Base-by-base conservation (phyloP, 2,888 invertebrate genomes). In the Lobophora halterata region DNA sequence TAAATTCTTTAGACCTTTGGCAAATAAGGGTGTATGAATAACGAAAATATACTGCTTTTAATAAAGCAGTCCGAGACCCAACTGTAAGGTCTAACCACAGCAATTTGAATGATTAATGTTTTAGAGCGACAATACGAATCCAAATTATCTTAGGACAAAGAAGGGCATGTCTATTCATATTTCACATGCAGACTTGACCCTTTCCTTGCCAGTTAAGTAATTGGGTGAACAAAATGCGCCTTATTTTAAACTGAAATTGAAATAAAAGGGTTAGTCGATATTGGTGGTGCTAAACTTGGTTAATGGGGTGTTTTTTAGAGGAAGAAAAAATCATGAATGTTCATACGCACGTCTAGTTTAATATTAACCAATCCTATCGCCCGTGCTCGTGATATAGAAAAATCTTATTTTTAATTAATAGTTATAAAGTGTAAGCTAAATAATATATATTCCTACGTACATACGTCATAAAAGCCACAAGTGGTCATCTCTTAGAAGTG, bases 141-240 rank as follows among this genome's bases (percentile, higher is more conserved):
- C 69, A 46, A 65, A 71, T 72, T 77, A 77, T 75, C 75, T 71
- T 53, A 55, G 62, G 53, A 75, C 78, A 76, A 77, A 74, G 75
- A 72, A 74, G 75, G 82, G 74, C 65, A 55, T 51, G 38, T 68
- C 77, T 71, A 79, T 80, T 80, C 82, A 81, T 76, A 79, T 66
- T 75, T 82, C 83, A 81, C 61, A 67, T 64, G 68, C 83, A 83
- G 81, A 66, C 71, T 78, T 82, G 81, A 81, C 81, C 83, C 81
- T 80, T 81, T 66, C 67, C 59, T 58, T 51, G 52, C 58, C 59
- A 39, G 34, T 45, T 48, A 49, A 38, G 26, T 43, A 50, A 32
- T 40, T 47, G 49, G 18, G 4, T 27, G 26, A 32, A 45, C 60
- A 60, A 38, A 61, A 66, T 48, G 46, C 18, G 52, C 28, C 46